A percentile compares a stretch with the other conserved stretches of the same genome.
Conservation (phyloP, 2,797 vertebrate species). For the Nyctalus aviator region DNA sequence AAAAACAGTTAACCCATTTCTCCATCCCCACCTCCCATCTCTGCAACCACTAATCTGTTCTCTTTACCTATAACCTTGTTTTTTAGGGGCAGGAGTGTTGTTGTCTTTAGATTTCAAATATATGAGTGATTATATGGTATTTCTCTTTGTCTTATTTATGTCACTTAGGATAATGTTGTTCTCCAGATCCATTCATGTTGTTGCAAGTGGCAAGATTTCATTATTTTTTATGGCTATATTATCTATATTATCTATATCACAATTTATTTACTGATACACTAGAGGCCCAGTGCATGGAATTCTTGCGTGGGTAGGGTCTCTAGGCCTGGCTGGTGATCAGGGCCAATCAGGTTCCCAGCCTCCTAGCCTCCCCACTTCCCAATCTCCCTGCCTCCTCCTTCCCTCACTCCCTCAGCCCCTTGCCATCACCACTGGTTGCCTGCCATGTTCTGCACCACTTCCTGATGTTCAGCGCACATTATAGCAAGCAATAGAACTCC, state of each 20-base stretch:
- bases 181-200: not conserved
- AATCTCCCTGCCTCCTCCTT: too few relatives aligned
- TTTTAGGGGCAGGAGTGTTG: not conserved
- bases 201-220: not conserved
- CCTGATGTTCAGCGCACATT: too few relatives aligned
- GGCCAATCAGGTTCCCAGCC: too few relatives aligned
- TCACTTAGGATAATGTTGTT: not conserved
- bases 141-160: not conserved
- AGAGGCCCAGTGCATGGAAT: too few relatives aligned
- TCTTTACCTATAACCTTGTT: not conserved
- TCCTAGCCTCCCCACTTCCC: too few relatives aligned
- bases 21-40: not conserved
- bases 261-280: not conserved
- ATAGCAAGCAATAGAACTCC: too few relatives aligned
- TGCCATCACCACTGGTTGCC: too few relatives aligned
- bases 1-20: not conserved
- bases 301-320: too few relatives aligned
- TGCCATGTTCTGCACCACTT: too few relatives aligned
- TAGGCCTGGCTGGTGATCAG: too few relatives aligned
- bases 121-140: not conserved
- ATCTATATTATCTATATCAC: not conserved
- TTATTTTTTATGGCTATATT: not conserved
- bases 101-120: not conserved
- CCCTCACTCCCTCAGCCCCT: too few relatives aligned
- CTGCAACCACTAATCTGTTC: not conserved